A percentile compares a stretch with the other conserved stretches of the same genome.
phyloP scores from a whole-genome alignment of 2,888 invertebrate genomes.

The Chrysolina oricalcia region DNA sequence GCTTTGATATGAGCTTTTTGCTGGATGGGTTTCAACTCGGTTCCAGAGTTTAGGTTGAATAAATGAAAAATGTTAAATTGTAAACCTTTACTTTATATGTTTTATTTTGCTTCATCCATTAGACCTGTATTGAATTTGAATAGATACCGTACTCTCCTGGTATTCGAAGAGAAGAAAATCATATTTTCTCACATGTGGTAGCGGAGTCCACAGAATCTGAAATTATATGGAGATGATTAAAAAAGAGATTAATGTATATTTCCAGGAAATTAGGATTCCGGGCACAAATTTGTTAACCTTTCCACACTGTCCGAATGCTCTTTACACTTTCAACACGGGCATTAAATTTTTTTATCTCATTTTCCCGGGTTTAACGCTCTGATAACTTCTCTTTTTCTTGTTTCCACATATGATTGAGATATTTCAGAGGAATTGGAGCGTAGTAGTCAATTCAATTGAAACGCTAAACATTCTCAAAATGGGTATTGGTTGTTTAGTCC shows the following conservation, averaged over 20 bases:
- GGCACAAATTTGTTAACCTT: conserved; percentile 20
- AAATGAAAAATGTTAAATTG: too few relatives aligned
- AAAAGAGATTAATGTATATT: conserved; percentile 28
- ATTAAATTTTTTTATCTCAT: conserved; percentile 15
- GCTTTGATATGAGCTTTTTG: too few relatives aligned
- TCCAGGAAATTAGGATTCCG: neutral
- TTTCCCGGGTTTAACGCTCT: neutral
- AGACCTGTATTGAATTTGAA: too few relatives aligned
- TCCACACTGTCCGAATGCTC: neutral
- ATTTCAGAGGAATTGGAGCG: neutral
- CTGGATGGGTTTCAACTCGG: too few relatives aligned
- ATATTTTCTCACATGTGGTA: neutral
- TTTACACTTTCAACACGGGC: neutral
- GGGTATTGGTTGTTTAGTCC: too few relatives aligned
- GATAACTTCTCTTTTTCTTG: neutral
- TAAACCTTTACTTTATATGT: too few relatives aligned
- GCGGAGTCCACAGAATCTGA: neutral
- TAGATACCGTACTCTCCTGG: neutral
- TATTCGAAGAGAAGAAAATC: neutral
- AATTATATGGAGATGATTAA: conserved; percentile 18
- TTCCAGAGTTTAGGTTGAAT: too few relatives aligned
- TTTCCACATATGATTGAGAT: neutral
- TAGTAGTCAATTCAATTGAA: neutral
- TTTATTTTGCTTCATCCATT: too few relatives aligned
- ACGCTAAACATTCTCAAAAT: neutral